Evolutionary conservation across 1,140 invertebrate genomes (phyloP), one percentile per base, ranked within the genome.

Genomic region (Episyrphus balteatus): DNA sequence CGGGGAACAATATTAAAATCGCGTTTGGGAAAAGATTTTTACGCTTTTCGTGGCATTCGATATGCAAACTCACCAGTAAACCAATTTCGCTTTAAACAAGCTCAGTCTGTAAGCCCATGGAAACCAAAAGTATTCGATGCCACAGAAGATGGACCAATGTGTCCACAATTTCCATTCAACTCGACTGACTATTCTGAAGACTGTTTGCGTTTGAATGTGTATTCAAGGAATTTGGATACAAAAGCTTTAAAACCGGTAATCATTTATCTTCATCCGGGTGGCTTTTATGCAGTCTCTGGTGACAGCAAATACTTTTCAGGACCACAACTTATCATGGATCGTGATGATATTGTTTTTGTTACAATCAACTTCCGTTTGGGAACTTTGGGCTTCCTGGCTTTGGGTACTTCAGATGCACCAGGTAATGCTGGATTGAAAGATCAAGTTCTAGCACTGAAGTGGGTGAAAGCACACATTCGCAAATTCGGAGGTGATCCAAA

Each of bases 141-240:
- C 0, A 70, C 62, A 10, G 49, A 66, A 31, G 78, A 80, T 51
- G 76, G 75, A 5, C 75, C 77, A 0, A 71, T 72, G 42, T 77
- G 75, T 48, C 71, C 73, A 0, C 71, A 73, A 41, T 58, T 63
- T 0, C 62, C 57, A 5, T 45, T 53, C 6, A 56, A 42, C 26
- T 46, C 50, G 63, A 66, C 55, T 46, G 61, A 51, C 42, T 48
- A 60, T 9, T 70, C 71, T 15, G 84, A 88, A 57, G 85, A 92
- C 68, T 92, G 89, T 63, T 68, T 91, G 9, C 85, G 83, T 51
- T 68, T 92, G 3, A 90, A 92, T 61, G 74, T 92, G 9, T 90
- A 87, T 59, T 79, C 82, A 0, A 88, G 86, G 18, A 62, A 65
- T 32, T 55, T 77, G 3, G 68, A 70, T 15, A 47, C 21, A 12